phyloP scores from a whole-genome alignment of 2,113 vertebrate genomes.

The Colistium nudipinnis region DNA sequence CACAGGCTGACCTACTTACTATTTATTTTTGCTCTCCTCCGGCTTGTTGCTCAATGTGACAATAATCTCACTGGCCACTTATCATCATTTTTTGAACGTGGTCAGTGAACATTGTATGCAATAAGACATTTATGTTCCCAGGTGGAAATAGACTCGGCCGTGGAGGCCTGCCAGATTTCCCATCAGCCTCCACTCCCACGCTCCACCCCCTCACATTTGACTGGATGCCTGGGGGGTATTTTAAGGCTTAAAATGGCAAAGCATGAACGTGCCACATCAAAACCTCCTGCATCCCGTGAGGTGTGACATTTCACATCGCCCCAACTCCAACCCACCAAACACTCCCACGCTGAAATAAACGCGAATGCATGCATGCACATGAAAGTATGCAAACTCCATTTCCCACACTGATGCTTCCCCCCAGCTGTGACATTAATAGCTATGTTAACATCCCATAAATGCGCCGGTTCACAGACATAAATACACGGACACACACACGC shows the following conservation, averaged over 20 bases:
- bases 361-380: constrained; percentile 1
- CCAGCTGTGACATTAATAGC: constrained; percentile 69
- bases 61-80: constrained; percentile 14
- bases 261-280: constrained; percentile 34
- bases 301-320: constrained; percentile 51
- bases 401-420: constrained; percentile 41
- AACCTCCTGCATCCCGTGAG: constrained; percentile 35
- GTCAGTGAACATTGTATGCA: constrained; percentile 13
- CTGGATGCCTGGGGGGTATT: constrained; percentile 47
- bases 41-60: constrained; percentile 20
- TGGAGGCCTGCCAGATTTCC: constrained; percentile 22
- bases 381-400: constrained; percentile 59
- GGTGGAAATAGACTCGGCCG: constrained; percentile 8
- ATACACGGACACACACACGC: constrained; percentile 24
- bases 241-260: constrained; percentile 26
- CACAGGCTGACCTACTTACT: constrained; percentile 63
- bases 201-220: constrained; percentile 14
- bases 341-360: constrained; percentile 7
- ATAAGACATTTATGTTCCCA: constrained; percentile 12
- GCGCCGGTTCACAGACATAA: constrained; percentile 24
- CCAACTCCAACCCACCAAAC: constrained; percentile 3
- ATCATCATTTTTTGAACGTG: not conserved
- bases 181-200: constrained; percentile 23
- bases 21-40: constrained; percentile 45
- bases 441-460: constrained; percentile 59